These are phyloP conservation scores for Caerostris darwini DNA, from an alignment of 1,140 invertebrate species.

Conservation along the genomic window DNA sequence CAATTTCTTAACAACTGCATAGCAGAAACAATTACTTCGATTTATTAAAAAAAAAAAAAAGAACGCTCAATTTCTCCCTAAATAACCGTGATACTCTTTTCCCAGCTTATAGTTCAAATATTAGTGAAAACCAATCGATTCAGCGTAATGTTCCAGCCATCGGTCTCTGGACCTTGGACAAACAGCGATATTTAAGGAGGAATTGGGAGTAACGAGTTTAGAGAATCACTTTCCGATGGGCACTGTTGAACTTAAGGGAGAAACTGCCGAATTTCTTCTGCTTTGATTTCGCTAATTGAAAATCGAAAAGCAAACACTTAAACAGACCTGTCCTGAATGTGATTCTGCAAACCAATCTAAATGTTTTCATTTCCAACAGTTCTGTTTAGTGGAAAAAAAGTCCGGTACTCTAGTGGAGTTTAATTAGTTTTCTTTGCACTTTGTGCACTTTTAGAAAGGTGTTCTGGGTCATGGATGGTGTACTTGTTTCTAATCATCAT, in stretches of 20 bases:
- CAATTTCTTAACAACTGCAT: too few species aligned
- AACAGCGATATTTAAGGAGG: not conserved
- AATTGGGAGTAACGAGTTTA: not conserved
- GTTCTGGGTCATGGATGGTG: too few species aligned
- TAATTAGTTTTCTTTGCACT: not conserved
- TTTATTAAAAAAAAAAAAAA: not conserved
- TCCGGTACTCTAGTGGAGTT: not conserved
- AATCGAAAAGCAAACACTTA: slow-evolving; percentile 37
- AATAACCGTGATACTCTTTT: not conserved
- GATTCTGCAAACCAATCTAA: slow-evolving; percentile 11
- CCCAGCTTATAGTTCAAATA: not conserved
- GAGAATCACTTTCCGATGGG: not conserved
- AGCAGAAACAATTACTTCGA: too few species aligned
- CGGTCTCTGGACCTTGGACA: not conserved
- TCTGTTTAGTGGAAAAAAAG: not conserved
- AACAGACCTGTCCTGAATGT: not conserved
- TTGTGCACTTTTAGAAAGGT: not conserved
- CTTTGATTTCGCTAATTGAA: slow-evolving; percentile 46
- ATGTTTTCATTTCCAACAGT: slow-evolving; percentile 9
- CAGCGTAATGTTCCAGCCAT: not conserved
- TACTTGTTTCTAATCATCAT: too few species aligned
- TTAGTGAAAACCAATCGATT: not conserved
- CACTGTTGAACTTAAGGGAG: not conserved
- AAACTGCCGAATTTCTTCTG: slow-evolving; percentile 1
- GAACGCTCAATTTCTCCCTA: not conserved